Percentiles rank a stretch among this genome's conserved stretches.
phyloP scores from a whole-genome alignment of 2,113 vertebrate genomes.

The Platichthys flesus region DNA sequence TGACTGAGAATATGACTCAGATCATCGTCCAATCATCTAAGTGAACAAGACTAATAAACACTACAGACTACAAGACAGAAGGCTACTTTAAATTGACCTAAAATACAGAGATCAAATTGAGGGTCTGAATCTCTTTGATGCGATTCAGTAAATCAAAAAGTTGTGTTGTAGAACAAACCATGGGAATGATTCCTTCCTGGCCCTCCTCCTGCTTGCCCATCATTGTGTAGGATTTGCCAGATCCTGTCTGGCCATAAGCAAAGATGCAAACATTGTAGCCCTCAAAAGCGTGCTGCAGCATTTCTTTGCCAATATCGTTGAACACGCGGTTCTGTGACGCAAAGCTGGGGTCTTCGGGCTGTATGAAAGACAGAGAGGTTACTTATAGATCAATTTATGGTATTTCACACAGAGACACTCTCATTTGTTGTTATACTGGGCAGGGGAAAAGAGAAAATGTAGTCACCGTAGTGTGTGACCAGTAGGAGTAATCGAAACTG shows the following conservation, averaged over 20 bases:
- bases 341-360: slow-evolving; percentile 95
- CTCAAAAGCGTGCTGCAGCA: slow-evolving; percentile 96
- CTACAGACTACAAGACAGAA: slow-evolving; percentile 2
- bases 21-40: background rate
- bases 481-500: slow-evolving; percentile 99
- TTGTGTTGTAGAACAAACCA: slow-evolving; percentile 81
- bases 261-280: slow-evolving; percentile 99
- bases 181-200: slow-evolving; percentile 98
- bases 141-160: background rate
- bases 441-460: background rate
- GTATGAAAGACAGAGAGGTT: slow-evolving; percentile 26
- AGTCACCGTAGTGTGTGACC: slow-evolving; percentile 97
- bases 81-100: background rate
- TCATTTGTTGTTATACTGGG: background rate
- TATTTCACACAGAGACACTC: background rate
- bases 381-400: background rate
- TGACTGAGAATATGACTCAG: background rate
- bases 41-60: slow-evolving; percentile 2
- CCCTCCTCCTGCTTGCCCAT: slow-evolving; percentile 99
- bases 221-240: slow-evolving; percentile 99
- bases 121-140: background rate
- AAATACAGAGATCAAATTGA: background rate
- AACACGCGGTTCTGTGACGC: slow-evolving; percentile 94
- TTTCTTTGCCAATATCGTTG: slow-evolving; percentile 99
- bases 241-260: slow-evolving; percentile 97